Conservation (phyloP, 1,140 invertebrate species). For the Drosophila busckii region DNA sequence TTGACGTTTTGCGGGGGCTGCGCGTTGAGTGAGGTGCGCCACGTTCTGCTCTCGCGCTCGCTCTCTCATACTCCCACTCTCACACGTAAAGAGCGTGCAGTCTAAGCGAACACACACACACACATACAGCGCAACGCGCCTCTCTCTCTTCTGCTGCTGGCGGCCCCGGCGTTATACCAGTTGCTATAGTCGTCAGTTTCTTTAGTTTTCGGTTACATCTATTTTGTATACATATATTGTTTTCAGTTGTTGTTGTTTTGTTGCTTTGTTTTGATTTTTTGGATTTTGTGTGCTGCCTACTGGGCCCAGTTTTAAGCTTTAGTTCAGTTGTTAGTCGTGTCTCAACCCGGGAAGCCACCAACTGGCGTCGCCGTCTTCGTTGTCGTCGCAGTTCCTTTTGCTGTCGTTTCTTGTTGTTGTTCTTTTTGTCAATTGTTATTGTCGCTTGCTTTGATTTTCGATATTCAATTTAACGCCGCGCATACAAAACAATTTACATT, state of each 20-base stretch:
- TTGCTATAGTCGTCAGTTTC: slow-evolving; percentile 17
- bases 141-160: neutral
- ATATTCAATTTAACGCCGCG: slow-evolving; percentile 36
- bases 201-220: slow-evolving; percentile 63
- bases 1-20: slow-evolving; percentile 24
- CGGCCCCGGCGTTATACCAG: slow-evolving; percentile 6
- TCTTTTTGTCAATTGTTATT: neutral
- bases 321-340: slow-evolving; percentile 71
- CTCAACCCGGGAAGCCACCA: slow-evolving; percentile 67
- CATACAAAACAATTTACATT: slow-evolving; percentile 3
- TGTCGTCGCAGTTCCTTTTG: slow-evolving; percentile 11
- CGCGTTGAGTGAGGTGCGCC: slow-evolving; percentile 28
- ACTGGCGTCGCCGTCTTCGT: slow-evolving; percentile 16
- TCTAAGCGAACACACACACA: neutral
- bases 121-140: no score
- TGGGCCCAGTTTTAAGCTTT: slow-evolving; percentile 58
- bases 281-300: slow-evolving; percentile 39
- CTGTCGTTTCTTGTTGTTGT: neutral
- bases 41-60: slow-evolving; percentile 10
- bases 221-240: slow-evolving; percentile 48
- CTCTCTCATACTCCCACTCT: neutral
- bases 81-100: slow-evolving; percentile 1
- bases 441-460: slow-evolving; percentile 35
- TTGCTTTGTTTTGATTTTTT: slow-evolving; percentile 45
- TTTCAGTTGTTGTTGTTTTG: slow-evolving; percentile 33